Conservation (phyloP, 2,113 vertebrate genomes). For the Fregata magnificens region DNA sequence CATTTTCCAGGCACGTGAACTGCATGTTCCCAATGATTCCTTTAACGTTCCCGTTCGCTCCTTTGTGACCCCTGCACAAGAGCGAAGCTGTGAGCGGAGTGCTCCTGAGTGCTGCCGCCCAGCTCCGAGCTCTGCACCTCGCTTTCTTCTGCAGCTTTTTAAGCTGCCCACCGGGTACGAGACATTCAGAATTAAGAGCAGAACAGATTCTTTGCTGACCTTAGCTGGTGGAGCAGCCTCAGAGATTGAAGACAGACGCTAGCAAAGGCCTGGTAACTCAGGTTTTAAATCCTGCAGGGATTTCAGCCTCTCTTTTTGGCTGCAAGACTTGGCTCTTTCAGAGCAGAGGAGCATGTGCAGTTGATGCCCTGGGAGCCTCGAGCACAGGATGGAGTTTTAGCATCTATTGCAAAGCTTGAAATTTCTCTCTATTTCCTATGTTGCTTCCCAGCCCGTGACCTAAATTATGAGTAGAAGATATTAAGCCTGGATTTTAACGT, state of each 20-base stretch:
- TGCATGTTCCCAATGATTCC: background rate
- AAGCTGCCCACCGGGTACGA: background rate
- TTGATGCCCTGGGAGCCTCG: background rate
- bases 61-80: background rate
- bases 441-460: background rate
- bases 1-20: background rate
- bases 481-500: slow-evolving; percentile 8
- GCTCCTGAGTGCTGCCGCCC: background rate
- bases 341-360: background rate
- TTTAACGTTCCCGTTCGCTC: background rate
- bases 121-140: background rate
- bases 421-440: background rate
- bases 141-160: accelerated
- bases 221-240: background rate
- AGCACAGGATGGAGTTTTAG: background rate
- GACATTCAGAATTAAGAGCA: background rate
- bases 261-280: background rate
- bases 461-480: slow-evolving; percentile 11
- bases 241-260: background rate
- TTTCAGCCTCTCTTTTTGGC: background rate
- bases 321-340: background rate
- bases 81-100: background rate
- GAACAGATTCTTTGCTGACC: background rate
- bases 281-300: background rate
- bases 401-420: background rate